Evolutionary conservation across 2,888 invertebrate species (phyloP).

Genomic region (Hedychridium roseum): DNA sequence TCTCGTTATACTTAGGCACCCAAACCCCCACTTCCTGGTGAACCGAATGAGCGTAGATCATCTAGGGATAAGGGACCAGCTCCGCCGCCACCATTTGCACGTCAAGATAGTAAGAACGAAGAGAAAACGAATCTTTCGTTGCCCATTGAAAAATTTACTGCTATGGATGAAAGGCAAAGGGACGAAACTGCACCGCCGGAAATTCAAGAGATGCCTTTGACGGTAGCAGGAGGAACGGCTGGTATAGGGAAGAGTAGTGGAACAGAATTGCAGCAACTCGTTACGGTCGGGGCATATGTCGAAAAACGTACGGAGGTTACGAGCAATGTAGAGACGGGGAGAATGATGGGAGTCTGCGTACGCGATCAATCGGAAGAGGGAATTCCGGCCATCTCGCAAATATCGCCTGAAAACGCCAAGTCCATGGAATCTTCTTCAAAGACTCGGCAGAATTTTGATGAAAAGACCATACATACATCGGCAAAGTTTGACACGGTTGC

Average conservation of each 20-base stretch:
- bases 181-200: constrained; percentile 18
- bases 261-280: constrained; percentile 14
- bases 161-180: constrained; percentile 33
- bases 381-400: too few species aligned
- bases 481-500: constrained; percentile 48
- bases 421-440: constrained; percentile 31
- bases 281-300: too few species aligned
- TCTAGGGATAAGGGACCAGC: constrained; percentile 82
- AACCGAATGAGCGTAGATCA: constrained; percentile 66
- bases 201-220: constrained; percentile 29
- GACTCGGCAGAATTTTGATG: constrained; percentile 45
- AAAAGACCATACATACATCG: constrained; percentile 58
- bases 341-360: too few species aligned
- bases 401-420: constrained; percentile 28
- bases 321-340: constrained; percentile 21
- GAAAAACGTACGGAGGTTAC: constrained; percentile 23
- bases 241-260: constrained; percentile 40
- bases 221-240: constrained; percentile 13
- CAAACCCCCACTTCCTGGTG: constrained; percentile 68
- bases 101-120: constrained; percentile 48
- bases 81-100: constrained; percentile 71
- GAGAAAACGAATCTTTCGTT: constrained; percentile 43
- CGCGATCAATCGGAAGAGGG: constrained; percentile 25
- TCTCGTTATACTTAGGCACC: constrained; percentile 68
- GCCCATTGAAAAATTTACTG: constrained; percentile 29